Percentiles rank a stretch among this genome's conserved stretches.
Conservation (phyloP, 1,140 invertebrate genomes). For the Drosophila oshimai region DNA sequence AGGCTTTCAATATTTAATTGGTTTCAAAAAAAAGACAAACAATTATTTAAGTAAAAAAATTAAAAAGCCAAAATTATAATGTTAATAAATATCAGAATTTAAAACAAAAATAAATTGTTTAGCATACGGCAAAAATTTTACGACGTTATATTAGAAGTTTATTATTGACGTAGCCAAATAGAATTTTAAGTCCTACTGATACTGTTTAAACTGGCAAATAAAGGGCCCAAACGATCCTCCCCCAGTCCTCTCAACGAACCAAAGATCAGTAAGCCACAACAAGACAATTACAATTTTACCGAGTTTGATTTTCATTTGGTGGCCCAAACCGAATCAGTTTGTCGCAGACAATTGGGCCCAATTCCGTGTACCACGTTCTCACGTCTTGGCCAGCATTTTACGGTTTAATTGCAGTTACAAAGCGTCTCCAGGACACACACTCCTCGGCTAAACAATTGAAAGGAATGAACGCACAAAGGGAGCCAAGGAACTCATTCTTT, state of each 20-base stretch:
- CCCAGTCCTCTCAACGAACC: neutral
- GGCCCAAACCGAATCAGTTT: conserved; percentile 63
- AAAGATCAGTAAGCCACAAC: conserved; percentile 35
- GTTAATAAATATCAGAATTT: too few relatives aligned
- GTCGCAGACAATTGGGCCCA: conserved; percentile 46
- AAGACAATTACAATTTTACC: conserved; percentile 41
- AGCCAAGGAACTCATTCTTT: conserved; percentile 4
- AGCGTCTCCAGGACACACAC: conserved; percentile 42
- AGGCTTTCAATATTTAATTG: too few relatives aligned
- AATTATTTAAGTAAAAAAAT: too few relatives aligned
- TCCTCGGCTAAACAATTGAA: conserved; percentile 59
- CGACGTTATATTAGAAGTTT: too few relatives aligned
- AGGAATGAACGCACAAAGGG: conserved; percentile 14
- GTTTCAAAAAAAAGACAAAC: too few relatives aligned
- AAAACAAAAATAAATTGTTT: too few relatives aligned
- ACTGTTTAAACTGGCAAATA: neutral
- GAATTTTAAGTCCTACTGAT: too few relatives aligned
- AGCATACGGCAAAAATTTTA: too few relatives aligned
- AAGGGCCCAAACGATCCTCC: neutral
- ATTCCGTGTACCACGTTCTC: conserved; percentile 10
- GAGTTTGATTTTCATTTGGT: conserved; percentile 43
- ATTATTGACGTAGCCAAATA: too few relatives aligned
- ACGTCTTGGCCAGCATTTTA: conserved; percentile 67
- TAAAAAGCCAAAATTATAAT: too few relatives aligned
- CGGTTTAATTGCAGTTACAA: conserved; percentile 76